Base-by-base conservation (phyloP, 2,797 vertebrate genomes). In the Phalanger gymnotis region DNA sequence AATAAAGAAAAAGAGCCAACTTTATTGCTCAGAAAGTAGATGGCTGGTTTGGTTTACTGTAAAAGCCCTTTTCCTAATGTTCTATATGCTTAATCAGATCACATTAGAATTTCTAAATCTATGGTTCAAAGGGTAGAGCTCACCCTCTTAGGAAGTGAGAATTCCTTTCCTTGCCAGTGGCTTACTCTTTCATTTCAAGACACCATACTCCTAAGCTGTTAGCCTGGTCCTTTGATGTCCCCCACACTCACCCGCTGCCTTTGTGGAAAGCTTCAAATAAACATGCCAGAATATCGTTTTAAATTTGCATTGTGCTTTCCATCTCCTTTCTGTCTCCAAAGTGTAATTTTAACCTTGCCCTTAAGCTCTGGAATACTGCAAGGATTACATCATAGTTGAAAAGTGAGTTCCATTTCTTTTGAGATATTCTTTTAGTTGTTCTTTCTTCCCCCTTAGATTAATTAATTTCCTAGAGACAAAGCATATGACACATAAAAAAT, bases 141-240 rank as follows among this genome's bases (percentile, higher is more conserved):
- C 0, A 0, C 47, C 25, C n/a, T 30, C 89, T 95, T 91, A 0
- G n/a, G 89, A 57, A 9, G 27, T 13, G 81, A 92, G 31, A 1
- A 6, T 52, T 34, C 13, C 90, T 16, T 1, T 95, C 58, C 54
- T 73, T 90, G 30, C 11, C 47, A 5, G 9, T 89, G 94, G 7
- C 52, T 25, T 52, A 53, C 47, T 6, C 51, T 53, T 91, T 66
- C 3, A 0, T 90, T 5, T 7, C 53, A 55, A 12, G 91, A 73
- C 34, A 2, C 0, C 10, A n/a, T n/a, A 30, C 2, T 31, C 0
- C 0, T 0, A 12, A 13, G 0, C 0, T 1, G 3, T 30, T 51
- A 87, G 5, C 13, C 25, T 56, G 13, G 25, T 53, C 12, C 58
- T 30, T 28, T 0, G 34, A 47, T 2, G 22, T 31, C n/a, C 27